Conservation (phyloP, 2,113 vertebrate genomes). For the Scomber scombrus region DNA sequence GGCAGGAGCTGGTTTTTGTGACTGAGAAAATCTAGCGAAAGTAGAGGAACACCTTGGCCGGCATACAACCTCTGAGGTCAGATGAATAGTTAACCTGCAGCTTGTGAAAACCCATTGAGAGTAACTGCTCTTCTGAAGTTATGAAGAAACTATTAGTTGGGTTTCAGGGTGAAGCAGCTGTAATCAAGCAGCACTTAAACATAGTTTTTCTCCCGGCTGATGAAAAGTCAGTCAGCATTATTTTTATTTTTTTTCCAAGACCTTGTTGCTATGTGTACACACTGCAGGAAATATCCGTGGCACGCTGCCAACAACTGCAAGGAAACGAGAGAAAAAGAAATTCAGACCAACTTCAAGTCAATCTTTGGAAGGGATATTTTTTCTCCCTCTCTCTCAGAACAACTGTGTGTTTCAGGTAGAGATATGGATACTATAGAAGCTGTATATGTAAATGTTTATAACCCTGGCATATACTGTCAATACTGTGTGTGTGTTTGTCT, state of each 20-base stretch:
- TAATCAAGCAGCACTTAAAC: constrained; percentile 4
- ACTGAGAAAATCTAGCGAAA: neutral
- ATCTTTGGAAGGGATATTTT: constrained; percentile 13
- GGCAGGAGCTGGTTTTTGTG: constrained; percentile 7
- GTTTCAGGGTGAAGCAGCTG: constrained; percentile 13
- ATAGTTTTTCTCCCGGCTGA: constrained; percentile 20
- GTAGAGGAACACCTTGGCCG: neutral
- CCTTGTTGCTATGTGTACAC: constrained; percentile 53
- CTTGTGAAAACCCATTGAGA: constrained; percentile 22
- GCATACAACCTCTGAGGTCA: constrained; percentile 12
- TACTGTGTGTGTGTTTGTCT: constrained; percentile 3
- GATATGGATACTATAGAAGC: constrained; percentile 30
- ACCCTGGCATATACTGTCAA: constrained; percentile 41
- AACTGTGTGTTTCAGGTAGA: constrained; percentile 43
- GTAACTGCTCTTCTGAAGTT: constrained; percentile 13
- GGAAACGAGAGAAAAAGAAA: constrained; percentile 59
- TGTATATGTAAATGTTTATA: constrained; percentile 41
- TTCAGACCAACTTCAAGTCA: constrained; percentile 57
- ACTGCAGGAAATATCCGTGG: constrained; percentile 64
- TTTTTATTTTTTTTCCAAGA: neutral
- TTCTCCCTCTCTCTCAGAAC: neutral
- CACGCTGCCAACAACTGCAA: constrained; percentile 54
- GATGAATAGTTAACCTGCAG: constrained; percentile 25
- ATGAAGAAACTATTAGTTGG: neutral
- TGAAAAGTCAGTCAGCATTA: constrained; percentile 58